Evolutionary conservation across 2,113 vertebrate genomes (phyloP).

Genomic region (Paedocypris sp.): DNA sequence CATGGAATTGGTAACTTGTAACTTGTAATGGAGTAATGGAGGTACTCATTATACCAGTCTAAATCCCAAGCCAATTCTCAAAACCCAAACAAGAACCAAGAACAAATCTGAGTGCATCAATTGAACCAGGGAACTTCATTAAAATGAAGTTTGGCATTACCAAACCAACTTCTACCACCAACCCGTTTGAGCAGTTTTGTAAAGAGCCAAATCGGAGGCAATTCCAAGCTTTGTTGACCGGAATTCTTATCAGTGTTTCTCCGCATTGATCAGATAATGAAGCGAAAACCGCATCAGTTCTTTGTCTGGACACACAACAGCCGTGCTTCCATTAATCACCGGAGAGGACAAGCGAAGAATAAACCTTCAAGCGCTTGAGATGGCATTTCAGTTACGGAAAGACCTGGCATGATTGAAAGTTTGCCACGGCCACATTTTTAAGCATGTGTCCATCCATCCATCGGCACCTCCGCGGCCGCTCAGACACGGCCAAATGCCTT

Average conservation of each 20-base stretch:
- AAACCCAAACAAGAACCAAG: no score
- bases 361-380: conserved; percentile 49
- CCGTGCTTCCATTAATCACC: conserved; percentile 60
- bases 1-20: no score
- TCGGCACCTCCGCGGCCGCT: neutral
- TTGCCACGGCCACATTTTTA: neutral
- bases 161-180: neutral
- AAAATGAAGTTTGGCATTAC: no score
- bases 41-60: no score
- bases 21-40: no score
- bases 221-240: conserved; percentile 9
- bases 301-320: conserved; percentile 17
- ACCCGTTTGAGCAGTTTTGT: neutral
- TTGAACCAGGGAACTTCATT: no score
- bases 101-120: no score
- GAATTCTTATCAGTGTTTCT: conserved; percentile 4
- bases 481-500: neutral
- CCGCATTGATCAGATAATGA: conserved; percentile 7
- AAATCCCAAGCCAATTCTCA: no score
- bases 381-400: conserved; percentile 43
- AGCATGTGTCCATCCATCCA: conserved; percentile 17
- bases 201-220: neutral
- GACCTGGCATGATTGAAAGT: conserved; percentile 17
- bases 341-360: conserved; percentile 48
- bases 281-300: neutral